These are phyloP conservation scores for Coenonympha glycerion DNA, from an alignment of 2,888 invertebrate genomes.

Conservation along the genomic window DNA sequence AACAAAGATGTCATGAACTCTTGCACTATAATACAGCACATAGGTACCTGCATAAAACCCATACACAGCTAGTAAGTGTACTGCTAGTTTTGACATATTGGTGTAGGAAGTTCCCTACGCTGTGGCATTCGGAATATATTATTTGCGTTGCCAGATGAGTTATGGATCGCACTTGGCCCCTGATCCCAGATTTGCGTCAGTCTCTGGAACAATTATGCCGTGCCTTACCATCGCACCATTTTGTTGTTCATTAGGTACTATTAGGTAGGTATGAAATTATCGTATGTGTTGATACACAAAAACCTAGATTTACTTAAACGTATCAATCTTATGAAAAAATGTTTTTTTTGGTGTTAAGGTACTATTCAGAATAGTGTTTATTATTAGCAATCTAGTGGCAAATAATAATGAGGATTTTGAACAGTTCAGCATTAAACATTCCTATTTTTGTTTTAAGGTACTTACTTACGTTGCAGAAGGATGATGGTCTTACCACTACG, in stretches of 20 bases:
- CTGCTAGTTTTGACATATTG: constrained; percentile 22
- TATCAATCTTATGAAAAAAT: too few species aligned
- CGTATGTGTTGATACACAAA: constrained; percentile 6
- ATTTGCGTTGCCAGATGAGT: constrained; percentile 41
- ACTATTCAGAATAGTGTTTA: too few species aligned
- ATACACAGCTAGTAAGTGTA: constrained; percentile 14
- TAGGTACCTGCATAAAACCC: constrained; percentile 11
- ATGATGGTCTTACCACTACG: too few species aligned
- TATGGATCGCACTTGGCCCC: constrained; percentile 61
- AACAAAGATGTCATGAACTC: background rate
- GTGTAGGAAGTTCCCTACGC: constrained; percentile 19
- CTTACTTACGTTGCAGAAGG: too few species aligned
- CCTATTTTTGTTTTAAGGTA: too few species aligned
- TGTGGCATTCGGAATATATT: constrained; percentile 22
- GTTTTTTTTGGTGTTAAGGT: too few species aligned
- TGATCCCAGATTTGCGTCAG: constrained; percentile 64
- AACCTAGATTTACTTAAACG: background rate
- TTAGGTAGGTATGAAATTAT: constrained; percentile 31
- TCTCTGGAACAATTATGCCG: constrained; percentile 62
- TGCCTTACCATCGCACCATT: constrained; percentile 47
- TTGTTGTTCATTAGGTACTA: constrained; percentile 45
- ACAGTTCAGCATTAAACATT: too few species aligned
- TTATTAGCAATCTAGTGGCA: too few species aligned
- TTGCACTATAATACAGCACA: constrained; percentile 7
- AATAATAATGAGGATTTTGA: too few species aligned